These are phyloP conservation scores for Gastrophryne carolinensis DNA, from an alignment of 2,797 vertebrate genomes.

Conservation along the genomic window DNA sequence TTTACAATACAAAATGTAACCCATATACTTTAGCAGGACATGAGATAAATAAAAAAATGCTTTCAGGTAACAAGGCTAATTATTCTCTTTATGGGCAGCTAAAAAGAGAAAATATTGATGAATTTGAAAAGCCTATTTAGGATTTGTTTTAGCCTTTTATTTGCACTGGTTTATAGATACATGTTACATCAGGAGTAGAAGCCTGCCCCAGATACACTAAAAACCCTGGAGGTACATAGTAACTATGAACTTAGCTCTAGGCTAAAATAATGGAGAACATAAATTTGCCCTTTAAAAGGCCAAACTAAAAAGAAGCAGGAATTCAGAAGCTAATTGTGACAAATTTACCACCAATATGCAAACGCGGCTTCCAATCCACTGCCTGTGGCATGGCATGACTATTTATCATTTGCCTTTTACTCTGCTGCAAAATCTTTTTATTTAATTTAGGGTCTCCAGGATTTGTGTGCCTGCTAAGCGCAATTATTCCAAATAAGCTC, in stretches of 20 bases:
- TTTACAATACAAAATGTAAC: too few relatives aligned
- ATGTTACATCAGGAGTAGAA: background rate
- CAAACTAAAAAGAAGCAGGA: slow-evolving; percentile 18
- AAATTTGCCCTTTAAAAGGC: slow-evolving; percentile 43
- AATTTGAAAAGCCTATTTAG: too few relatives aligned
- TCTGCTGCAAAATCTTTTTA: slow-evolving; percentile 57
- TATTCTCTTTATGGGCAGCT: too few relatives aligned
- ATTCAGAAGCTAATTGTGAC: slow-evolving; percentile 34
- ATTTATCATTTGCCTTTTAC: slow-evolving; percentile 60
- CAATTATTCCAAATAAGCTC: slow-evolving; percentile 3
- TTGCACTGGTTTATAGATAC: background rate
- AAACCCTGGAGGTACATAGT: slow-evolving; percentile 16
- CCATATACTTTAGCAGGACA: too few relatives aligned
- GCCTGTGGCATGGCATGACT: slow-evolving; percentile 55
- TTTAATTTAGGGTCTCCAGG: slow-evolving; percentile 58
- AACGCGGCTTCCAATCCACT: slow-evolving; percentile 54
- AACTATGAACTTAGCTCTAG: background rate
- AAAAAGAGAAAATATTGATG: too few relatives aligned
- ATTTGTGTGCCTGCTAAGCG: slow-evolving; percentile 22
- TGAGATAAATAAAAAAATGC: too few relatives aligned
- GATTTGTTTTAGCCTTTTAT: background rate
- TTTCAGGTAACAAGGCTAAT: too few relatives aligned
- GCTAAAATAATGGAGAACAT: slow-evolving; percentile 39
- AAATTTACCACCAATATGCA: slow-evolving; percentile 57
- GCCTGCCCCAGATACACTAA: background rate